Evolutionary conservation across 2,797 vertebrate species (phyloP).

Genomic region (Tolypeutes matacus): DNA sequence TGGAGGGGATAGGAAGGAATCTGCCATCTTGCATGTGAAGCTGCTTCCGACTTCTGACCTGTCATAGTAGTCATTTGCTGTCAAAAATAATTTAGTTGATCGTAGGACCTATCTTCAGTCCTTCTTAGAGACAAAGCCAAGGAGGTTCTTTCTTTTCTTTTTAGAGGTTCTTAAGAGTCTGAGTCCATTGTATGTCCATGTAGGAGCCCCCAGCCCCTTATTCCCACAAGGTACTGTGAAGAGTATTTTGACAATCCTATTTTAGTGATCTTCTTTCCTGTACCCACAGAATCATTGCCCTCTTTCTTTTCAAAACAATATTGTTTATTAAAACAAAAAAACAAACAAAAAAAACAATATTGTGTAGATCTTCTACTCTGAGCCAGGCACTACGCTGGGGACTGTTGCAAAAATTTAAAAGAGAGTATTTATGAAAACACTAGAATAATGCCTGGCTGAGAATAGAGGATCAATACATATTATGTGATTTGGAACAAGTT

Average conservation of each 20-base stretch:
- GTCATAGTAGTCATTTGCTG: neutral
- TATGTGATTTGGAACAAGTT: neutral
- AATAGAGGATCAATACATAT: neutral
- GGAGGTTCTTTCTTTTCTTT: neutral
- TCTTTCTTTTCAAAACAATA: slow-evolving; percentile 47
- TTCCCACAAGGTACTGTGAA: neutral
- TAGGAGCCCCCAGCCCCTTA: neutral
- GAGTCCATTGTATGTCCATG: neutral
- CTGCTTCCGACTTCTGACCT: neutral
- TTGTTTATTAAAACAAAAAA: too few relatives aligned
- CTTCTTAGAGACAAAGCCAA: neutral
- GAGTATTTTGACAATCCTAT: neutral
- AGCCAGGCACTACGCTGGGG: neutral
- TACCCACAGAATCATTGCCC: neutral
- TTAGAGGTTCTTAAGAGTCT: neutral
- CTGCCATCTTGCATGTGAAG: slow-evolving; percentile 15
- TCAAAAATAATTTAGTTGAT: slow-evolving; percentile 14
- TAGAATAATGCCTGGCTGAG: neutral
- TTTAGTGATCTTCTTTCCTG: neutral
- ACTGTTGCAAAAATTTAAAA: neutral
- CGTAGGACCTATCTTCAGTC: neutral
- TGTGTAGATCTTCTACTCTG: neutral
- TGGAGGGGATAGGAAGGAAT: slow-evolving; percentile 3
- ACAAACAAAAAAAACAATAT: too few relatives aligned
- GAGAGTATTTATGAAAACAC: neutral